Evolutionary conservation across 2,888 invertebrate genomes (phyloP).

Genomic region (Trachelus stipa): DNA sequence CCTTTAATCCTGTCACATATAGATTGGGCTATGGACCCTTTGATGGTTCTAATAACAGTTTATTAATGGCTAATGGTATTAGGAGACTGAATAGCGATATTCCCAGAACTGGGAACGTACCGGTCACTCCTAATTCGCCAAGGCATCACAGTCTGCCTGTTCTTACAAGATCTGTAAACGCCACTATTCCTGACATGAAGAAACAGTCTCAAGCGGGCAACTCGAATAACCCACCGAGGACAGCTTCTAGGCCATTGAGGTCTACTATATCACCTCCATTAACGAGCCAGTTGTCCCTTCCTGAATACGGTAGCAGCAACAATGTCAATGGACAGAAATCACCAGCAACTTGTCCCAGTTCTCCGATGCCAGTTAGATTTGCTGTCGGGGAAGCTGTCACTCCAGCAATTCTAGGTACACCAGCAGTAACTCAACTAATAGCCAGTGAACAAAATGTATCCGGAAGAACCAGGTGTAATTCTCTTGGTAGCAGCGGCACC

Average conservation of each 20-base stretch:
- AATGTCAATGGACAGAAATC: constrained; percentile 39
- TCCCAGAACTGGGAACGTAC: constrained; percentile 51
- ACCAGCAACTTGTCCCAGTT: constrained; percentile 55
- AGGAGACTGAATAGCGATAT: constrained; percentile 62
- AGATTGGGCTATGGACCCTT: constrained; percentile 34
- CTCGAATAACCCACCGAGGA: constrained; percentile 5
- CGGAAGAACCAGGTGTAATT: constrained; percentile 74
- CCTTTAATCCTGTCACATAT: constrained; percentile 77
- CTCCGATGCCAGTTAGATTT: constrained; percentile 72
- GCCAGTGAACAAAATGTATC: constrained; percentile 37
- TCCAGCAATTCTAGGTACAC: constrained; percentile 56
- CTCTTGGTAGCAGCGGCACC: constrained; percentile 71
- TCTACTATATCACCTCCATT: constrained; percentile 16
- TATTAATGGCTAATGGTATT: constrained; percentile 40
- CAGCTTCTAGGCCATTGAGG: constrained; percentile 9
- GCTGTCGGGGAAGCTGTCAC: constrained; percentile 77
- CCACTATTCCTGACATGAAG: constrained; percentile 18
- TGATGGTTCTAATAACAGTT: constrained; percentile 32
- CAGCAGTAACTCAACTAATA: constrained; percentile 44
- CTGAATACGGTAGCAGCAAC: constrained; percentile 16
- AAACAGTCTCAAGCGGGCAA: constrained; percentile 21
- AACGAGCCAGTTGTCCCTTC: constrained; percentile 18
- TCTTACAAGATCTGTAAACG: constrained; percentile 28
- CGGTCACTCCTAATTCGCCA: constrained; percentile 70
- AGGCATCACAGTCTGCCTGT: constrained; percentile 79